Evolutionary conservation across 2,888 invertebrate genomes (phyloP).

Genomic region (Caenorhabditis sulstoni): DNA sequence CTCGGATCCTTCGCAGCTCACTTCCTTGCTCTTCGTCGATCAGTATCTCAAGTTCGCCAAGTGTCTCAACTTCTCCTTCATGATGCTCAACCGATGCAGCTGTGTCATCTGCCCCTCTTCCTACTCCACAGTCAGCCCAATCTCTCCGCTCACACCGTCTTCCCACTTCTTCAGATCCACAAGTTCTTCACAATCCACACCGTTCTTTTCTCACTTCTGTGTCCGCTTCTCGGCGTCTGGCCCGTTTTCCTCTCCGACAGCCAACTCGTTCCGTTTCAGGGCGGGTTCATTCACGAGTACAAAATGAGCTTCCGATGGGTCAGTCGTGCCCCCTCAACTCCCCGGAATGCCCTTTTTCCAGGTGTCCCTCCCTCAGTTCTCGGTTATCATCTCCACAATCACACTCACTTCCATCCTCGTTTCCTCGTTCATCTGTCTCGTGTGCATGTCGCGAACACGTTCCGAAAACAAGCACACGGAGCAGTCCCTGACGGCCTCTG

Average conservation of each 20-base stretch:
- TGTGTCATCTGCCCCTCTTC: constrained; percentile 26
- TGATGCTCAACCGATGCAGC: constrained; percentile 39
- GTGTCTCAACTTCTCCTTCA: constrained; percentile 33
- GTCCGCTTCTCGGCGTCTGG: constrained; percentile 31
- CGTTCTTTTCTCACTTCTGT: constrained; percentile 16
- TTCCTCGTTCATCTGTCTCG: constrained; percentile 16
- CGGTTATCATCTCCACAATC: constrained; percentile 13
- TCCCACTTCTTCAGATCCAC: constrained; percentile 13
- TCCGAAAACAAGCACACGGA: constrained; percentile 28
- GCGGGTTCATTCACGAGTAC: constrained; percentile 38
- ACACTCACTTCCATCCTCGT: constrained; percentile 6
- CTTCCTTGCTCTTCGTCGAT: constrained; percentile 32
- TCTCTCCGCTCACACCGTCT: not conserved
- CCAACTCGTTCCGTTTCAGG: constrained; percentile 39
- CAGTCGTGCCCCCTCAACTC: not conserved
- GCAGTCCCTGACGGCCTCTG: constrained; percentile 30
- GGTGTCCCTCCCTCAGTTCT: constrained; percentile 25
- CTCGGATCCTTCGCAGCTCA: constrained; percentile 19
- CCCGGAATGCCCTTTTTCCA: not conserved
- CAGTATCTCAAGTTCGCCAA: constrained; percentile 34
- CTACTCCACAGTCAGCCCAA: constrained; percentile 10
- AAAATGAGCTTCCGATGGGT: constrained; percentile 29
- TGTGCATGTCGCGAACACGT: constrained; percentile 28
- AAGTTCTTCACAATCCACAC: constrained; percentile 25
- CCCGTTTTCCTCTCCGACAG: constrained; percentile 32